A percentile compares a stretch with the other conserved stretches of the same genome.
Evolutionary conservation across 2,888 invertebrate species (phyloP).

Genomic region (Aspidiotus destructor): DNA sequence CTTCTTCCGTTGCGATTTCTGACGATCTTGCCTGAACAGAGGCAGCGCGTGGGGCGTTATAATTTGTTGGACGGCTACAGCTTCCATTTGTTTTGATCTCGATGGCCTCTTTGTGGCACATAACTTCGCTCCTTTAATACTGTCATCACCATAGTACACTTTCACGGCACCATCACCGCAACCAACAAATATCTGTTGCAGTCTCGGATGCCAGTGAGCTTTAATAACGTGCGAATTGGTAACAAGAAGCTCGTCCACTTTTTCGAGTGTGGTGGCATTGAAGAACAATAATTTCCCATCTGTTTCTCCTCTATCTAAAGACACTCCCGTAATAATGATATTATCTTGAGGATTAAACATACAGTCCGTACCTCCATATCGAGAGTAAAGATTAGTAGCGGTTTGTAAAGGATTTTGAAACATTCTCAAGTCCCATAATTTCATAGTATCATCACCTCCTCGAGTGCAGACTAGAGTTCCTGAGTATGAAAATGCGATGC

Average conservation of each 20-base stretch:
- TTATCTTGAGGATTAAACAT: conserved; percentile 87
- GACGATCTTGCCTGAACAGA: conserved; percentile 82
- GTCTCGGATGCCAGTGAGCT: conserved; percentile 87
- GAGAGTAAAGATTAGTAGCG: conserved; percentile 62
- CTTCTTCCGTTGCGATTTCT: conserved; percentile 77
- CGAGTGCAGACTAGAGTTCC: conserved; percentile 68
- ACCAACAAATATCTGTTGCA: conserved; percentile 93
- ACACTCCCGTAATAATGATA: conserved; percentile 78
- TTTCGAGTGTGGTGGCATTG: conserved; percentile 63
- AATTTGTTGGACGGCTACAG: conserved; percentile 81
- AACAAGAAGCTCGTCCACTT: conserved; percentile 64
- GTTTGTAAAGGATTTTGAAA: conserved; percentile 68
- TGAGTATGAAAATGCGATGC: conserved; percentile 79
- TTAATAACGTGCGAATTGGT: conserved; percentile 76
- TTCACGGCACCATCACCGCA: conserved; percentile 84
- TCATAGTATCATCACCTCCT: conserved; percentile 84
- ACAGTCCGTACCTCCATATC: conserved; percentile 50
- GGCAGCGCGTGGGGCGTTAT: conserved; percentile 95
- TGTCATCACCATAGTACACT: conserved; percentile 82
- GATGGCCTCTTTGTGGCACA: conserved; percentile 73
- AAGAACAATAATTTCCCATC: conserved; percentile 68
- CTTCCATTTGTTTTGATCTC: conserved; percentile 71
- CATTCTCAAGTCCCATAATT: conserved; percentile 84
- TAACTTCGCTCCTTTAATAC: conserved; percentile 80
- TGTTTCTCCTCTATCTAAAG: conserved; percentile 55